Evolutionary conservation across 2,888 invertebrate species (phyloP).

Genomic region (Petrolisthes manimaculis): DNA sequence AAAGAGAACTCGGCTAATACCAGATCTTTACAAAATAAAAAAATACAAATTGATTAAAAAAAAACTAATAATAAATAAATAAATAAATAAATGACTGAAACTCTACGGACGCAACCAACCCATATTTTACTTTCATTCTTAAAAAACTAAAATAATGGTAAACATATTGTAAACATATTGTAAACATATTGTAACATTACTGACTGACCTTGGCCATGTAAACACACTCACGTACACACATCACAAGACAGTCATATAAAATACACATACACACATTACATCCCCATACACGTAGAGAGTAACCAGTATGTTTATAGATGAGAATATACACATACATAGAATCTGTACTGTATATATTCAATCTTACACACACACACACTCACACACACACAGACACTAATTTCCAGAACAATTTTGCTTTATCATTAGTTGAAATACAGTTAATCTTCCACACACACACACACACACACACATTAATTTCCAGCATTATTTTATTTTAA

Average conservation of each 20-base stretch:
- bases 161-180: no score
- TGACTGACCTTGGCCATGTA: no score
- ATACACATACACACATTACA: neutral
- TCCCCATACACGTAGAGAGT: constrained; percentile 33
- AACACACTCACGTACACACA: neutral
- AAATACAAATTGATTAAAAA: no score
- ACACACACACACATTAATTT: constrained; percentile 12
- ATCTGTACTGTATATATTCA: constrained; percentile 18
- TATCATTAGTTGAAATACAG: neutral
- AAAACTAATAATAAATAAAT: no score
- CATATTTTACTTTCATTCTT: no score
- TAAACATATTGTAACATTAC: no score
- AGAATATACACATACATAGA: neutral
- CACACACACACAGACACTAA: neutral
- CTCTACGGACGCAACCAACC: no score
- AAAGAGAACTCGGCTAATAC: no score
- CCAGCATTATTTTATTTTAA: neutral
- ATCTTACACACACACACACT: constrained; percentile 9
- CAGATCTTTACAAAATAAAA: no score
- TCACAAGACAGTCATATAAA: neutral
- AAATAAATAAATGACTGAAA: no score
- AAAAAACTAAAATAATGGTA: no score
- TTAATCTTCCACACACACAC: neutral
- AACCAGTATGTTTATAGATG: constrained; percentile 16
- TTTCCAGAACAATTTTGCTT: neutral